phyloP scores from a whole-genome alignment of 2,113 vertebrate genomes.

The Spilogale gracilis region DNA sequence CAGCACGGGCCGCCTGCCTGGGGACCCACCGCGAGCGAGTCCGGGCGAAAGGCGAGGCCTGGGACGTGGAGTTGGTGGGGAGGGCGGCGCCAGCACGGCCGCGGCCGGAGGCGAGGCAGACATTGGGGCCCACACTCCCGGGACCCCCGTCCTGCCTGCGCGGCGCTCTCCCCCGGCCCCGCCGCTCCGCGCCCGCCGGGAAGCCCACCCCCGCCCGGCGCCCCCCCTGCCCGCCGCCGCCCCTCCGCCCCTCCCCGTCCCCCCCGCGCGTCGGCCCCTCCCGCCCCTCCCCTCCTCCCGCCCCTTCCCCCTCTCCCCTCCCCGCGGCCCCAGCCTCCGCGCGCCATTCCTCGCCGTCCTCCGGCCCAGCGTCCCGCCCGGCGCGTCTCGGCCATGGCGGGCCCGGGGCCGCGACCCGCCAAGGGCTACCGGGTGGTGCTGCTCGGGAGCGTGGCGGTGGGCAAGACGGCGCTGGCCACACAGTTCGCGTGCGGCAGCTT shows the following conservation, averaged over 20 bases:
- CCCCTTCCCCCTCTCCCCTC: neutral
- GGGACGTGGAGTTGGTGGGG: neutral
- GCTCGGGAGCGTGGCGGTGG: conserved; percentile 66
- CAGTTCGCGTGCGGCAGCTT: conserved; percentile 70
- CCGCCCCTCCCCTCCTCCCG: neutral
- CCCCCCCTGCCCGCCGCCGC: neutral
- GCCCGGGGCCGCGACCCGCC: conserved; percentile 40
- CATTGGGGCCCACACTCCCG: neutral
- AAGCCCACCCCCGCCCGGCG: neutral
- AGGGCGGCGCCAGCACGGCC: neutral
- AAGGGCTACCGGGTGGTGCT: conserved; percentile 74
- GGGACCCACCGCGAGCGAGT: neutral
- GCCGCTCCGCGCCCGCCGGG: neutral
- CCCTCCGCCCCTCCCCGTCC: neutral
- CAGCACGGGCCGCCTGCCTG: neutral
- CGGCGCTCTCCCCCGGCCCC: neutral
- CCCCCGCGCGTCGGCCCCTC: neutral
- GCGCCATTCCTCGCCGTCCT: conserved; percentile 25
- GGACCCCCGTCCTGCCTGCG: neutral
- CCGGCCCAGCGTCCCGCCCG: neutral
- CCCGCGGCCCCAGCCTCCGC: neutral
- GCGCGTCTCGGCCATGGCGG: conserved; percentile 52
- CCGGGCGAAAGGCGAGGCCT: neutral
- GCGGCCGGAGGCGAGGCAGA: neutral
- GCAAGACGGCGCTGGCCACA: conserved; percentile 75